Evolutionary conservation across 2,888 invertebrate species (phyloP), one percentile per base, ranked within the genome.

Genomic region (Hirtodrosophila trivittata): DNA sequence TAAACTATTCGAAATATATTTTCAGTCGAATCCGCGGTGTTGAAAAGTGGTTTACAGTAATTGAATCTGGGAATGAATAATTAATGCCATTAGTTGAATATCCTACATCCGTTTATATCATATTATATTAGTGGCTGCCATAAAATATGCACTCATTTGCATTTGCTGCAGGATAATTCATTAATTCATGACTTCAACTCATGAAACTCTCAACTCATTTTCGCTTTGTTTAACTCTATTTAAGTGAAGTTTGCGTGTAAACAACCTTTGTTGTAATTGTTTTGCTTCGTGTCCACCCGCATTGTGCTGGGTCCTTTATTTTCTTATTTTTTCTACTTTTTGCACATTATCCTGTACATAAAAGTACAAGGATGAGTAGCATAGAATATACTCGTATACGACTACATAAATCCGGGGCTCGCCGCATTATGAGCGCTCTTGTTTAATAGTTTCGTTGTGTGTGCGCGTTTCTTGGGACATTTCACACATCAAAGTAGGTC

Each of bases 401-500:
- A 43, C 60, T 49, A 60, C 25, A 71, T 66, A 72, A 70, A 70
- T 72, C 70, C 70, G 56, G 58, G 66, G 82, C 82, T 63, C 35
- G 60, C 66, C 72, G 58, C 69, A 64, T 74, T 82, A 67, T 65
- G 62, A 59, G 59, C 59, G 57, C 63, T 69, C 70, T 73, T 73
- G 73, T 67, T 71, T 73, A 73, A 73, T 73, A 55, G 51, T 47
- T 57, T 63, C 21, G 49, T 13, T 46, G n/a, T 45, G 45, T 39
- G 49, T 18, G 38, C 30, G 64, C 49, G 50, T 58, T 71, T 42
- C 70, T 71, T 66, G 57, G 73, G 84, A 83, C 77, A 83, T 77
- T 83, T 78, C 84, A 78, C 84, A 78, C 71, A 80, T 78, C 81
- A 77, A 78, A 78, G 84, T 78, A 78, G 78, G 78, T 78, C 78